Percentiles rank a stretch among this genome's conserved stretches.
Evolutionary conservation across 2,888 invertebrate genomes (phyloP).

Genomic region (Caenorhabditis drosophilae): DNA sequence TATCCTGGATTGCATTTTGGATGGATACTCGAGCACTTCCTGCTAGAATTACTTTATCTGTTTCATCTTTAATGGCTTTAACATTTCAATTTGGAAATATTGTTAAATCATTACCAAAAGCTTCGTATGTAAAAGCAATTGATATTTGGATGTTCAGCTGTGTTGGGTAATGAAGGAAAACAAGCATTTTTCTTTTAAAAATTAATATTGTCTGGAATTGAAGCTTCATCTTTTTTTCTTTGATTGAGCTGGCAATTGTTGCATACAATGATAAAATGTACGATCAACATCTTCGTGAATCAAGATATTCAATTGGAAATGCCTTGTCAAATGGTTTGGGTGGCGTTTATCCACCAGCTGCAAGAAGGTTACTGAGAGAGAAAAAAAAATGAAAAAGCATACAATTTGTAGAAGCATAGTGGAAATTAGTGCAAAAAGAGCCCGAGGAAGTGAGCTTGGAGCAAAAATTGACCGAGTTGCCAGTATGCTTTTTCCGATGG

Average conservation of each 20-base stretch:
- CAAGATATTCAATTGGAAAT: slow-evolving; percentile 25
- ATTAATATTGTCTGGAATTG: too few species aligned
- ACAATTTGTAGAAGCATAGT: slow-evolving; percentile 41
- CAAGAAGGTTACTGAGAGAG: neutral
- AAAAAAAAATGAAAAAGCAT: neutral
- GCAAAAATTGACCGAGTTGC: slow-evolving; percentile 61
- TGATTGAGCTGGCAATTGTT: slow-evolving; percentile 66
- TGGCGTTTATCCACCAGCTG: neutral
- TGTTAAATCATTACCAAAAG: slow-evolving; percentile 62
- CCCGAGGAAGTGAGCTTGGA: slow-evolving; percentile 54
- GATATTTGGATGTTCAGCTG: slow-evolving; percentile 64
- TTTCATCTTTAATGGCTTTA: slow-evolving; percentile 67
- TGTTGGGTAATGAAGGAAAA: slow-evolving; percentile 38
- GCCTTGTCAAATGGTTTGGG: slow-evolving; percentile 24
- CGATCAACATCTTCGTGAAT: slow-evolving; percentile 50
- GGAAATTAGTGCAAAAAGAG: slow-evolving; percentile 28
- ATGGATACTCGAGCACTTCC: slow-evolving; percentile 67
- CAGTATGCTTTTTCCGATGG: slow-evolving; percentile 62
- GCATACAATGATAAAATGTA: slow-evolving; percentile 68
- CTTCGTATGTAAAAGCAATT: slow-evolving; percentile 66
- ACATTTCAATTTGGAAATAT: slow-evolving; percentile 69
- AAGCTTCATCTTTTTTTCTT: slow-evolving; percentile 60
- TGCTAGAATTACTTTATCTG: slow-evolving; percentile 67
- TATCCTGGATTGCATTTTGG: slow-evolving; percentile 69
- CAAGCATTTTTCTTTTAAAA: slow-evolving; percentile 2